These are phyloP conservation scores for Diprion similis DNA, from an alignment of 1,140 invertebrate species.

Conservation along the genomic window DNA sequence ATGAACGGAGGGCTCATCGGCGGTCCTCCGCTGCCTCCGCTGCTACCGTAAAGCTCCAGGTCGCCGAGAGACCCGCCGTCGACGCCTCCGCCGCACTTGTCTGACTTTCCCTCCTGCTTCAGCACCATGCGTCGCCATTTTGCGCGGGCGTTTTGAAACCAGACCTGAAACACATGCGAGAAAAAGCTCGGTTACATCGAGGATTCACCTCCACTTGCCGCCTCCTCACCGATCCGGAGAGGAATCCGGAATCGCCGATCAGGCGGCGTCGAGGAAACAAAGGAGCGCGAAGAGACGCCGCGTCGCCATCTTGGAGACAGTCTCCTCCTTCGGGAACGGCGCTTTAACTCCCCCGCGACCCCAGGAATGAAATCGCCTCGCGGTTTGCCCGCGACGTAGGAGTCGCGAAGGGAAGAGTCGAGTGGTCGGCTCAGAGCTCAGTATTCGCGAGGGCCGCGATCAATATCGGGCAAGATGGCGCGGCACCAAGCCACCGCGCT, in stretches of 20 bases:
- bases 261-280: slow-evolving; percentile 31
- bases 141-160: slow-evolving; percentile 98
- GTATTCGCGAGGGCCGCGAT: slow-evolving; percentile 59
- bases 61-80: slow-evolving; percentile 51
- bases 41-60: slow-evolving; percentile 58
- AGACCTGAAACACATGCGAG: slow-evolving; percentile 81
- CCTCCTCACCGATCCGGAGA: too few relatives aligned
- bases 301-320: slow-evolving; percentile 57
- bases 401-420: slow-evolving; percentile 32
- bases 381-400: slow-evolving; percentile 16
- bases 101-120: slow-evolving; percentile 80
- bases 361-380: slow-evolving; percentile 16
- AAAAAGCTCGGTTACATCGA: background rate
- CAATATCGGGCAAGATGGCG: slow-evolving; percentile 64
- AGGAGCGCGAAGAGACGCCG: slow-evolving; percentile 30
- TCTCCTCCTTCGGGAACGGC: slow-evolving; percentile 46
- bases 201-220: too few relatives aligned
- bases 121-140: slow-evolving; percentile 95
- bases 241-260: too few relatives aligned
- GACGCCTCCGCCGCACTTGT: slow-evolving; percentile 68
- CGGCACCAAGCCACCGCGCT: slow-evolving; percentile 53
- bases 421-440: slow-evolving; percentile 27
- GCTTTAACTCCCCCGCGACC: slow-evolving; percentile 44
- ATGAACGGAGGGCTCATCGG: slow-evolving; percentile 59
- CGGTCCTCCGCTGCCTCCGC: slow-evolving; percentile 55